phyloP scores from a whole-genome alignment of 2,797 vertebrate genomes.

The Arctocebus calabarensis region DNA sequence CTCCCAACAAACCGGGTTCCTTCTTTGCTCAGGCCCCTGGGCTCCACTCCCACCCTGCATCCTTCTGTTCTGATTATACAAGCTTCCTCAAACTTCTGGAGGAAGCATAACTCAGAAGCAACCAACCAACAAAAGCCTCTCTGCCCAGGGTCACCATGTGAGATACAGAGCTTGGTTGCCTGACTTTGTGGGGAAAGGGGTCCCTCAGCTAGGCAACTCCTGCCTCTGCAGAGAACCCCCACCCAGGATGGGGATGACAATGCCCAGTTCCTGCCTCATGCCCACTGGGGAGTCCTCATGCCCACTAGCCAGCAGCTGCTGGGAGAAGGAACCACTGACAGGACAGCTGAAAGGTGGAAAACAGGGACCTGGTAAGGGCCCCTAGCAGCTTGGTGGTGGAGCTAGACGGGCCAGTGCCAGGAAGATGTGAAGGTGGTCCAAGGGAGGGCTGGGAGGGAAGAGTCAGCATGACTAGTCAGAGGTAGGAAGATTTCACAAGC shows the following conservation, averaged over 20 bases:
- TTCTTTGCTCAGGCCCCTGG: neutral
- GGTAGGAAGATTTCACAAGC: neutral
- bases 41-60: neutral
- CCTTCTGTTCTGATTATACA: neutral
- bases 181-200: rapidly evolving
- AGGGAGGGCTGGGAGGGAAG: neutral
- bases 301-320: neutral
- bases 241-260: neutral
- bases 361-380: neutral
- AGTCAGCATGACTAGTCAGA: neutral
- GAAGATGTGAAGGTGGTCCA: neutral
- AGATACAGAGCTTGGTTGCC: neutral
- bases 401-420: neutral
- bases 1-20: neutral
- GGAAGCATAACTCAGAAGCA: neutral
- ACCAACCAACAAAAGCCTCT: neutral
- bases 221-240: neutral
- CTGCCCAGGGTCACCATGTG: too few species aligned
- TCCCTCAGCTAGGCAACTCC: neutral
- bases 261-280: neutral
- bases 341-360: too few species aligned
- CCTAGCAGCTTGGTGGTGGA: too few species aligned
- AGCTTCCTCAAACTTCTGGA: neutral
- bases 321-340: neutral
- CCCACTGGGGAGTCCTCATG: neutral